phyloP scores from a whole-genome alignment of 2,888 invertebrate species.

The Norana najaformis region DNA sequence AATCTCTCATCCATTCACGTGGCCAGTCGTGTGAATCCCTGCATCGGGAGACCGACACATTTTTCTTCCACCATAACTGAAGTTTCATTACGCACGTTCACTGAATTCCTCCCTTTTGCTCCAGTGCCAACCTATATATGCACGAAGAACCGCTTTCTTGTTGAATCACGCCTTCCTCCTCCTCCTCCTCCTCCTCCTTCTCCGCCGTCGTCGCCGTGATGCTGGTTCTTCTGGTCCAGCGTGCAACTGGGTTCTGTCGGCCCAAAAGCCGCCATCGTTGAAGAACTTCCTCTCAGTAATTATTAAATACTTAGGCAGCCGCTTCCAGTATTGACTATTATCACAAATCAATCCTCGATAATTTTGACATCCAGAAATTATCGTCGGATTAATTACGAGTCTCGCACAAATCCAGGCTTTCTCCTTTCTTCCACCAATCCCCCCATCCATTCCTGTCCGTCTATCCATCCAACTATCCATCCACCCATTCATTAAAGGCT shows the following conservation, averaged over 20 bases:
- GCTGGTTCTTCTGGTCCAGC: background rate
- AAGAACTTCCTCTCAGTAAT: background rate
- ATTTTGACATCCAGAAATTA: conserved; percentile 18
- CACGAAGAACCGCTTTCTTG: background rate
- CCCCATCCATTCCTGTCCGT: background rate
- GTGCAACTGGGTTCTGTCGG: conserved; percentile 1
- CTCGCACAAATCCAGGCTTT: conserved; percentile 9
- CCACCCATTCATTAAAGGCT: background rate
- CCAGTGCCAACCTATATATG: background rate
- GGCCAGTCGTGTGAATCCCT: background rate
- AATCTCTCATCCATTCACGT: background rate
- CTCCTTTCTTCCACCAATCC: background rate
- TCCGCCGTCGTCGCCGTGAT: background rate
- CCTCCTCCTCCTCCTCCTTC: background rate
- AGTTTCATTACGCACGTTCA: no score
- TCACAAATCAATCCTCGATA: conserved; percentile 24
- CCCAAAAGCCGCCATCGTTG: background rate
- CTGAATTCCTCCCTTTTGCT: background rate
- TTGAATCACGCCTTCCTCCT: background rate
- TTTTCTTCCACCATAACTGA: no score
- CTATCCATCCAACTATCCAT: background rate
- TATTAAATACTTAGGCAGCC: background rate
- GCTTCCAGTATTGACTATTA: conserved; percentile 2
- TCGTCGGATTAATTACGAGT: background rate
- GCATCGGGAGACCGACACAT: no score